Base-by-base conservation (phyloP, 1,140 invertebrate genomes). In the Yoshiicerus persimilis region DNA sequence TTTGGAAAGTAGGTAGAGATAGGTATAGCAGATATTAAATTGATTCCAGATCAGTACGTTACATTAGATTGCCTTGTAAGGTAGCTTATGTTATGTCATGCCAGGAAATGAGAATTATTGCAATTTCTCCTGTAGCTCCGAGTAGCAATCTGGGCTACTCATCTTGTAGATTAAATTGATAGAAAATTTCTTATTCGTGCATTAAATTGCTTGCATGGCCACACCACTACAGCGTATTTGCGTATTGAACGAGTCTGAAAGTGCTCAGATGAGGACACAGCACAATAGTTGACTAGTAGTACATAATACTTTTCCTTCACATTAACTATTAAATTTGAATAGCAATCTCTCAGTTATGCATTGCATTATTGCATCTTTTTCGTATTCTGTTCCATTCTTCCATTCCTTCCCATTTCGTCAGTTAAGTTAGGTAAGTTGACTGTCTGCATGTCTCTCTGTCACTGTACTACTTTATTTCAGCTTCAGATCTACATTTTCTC, bases 361-460 rank as follows among this genome's bases (percentile, higher is more conserved):
- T 80, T 80, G 75, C 34, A 80, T 80, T 80, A 80, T 80, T 80
- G 75, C 75, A 80, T 32, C 75, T 34, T n/a, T 80, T 80, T 80
- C 75, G 75, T 80, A 80, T 80, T 80, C 75, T 38, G 20, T 80
- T 80, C 75, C 75, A 80, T 34, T 36, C 75, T 80, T 80, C 75
- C 20, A 36, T 36, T 34, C 30, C n/a, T 80, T 80, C 23, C 75
- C 32, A 80, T 80, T 80, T 70, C 30, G 66, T 30, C 25, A 70
- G 66, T 70, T 70, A 70, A 70, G 25, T 70, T 70, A 70, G 66
- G 75, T 80, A 38, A 80, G 75, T 34, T 80, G 64, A 70, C 64
- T 70, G 64, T 70, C 64, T 70, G 64, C n/a, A 34, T 80, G 66
- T 80, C 75, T 80, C n/a, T 80, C 75, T 80, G 75, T 80, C 75